phyloP scores from a whole-genome alignment of 2,113 vertebrate species.

The Myodes glareolus region DNA sequence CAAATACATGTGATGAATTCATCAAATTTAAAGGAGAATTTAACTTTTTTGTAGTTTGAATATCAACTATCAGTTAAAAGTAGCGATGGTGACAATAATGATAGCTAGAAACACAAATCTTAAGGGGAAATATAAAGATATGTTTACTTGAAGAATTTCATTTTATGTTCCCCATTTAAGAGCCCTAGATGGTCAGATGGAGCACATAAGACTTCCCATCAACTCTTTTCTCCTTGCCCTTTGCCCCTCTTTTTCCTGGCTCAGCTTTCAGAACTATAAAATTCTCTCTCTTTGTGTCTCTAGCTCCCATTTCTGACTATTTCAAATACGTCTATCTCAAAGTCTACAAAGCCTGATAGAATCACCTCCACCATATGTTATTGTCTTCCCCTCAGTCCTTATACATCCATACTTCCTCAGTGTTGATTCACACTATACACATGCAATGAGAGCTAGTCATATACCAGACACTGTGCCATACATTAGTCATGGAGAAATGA shows the following conservation, averaged over 20 bases:
- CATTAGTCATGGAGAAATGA: background rate
- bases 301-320: background rate
- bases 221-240: background rate
- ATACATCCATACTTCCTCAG: background rate
- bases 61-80: constrained; percentile 9
- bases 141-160: background rate
- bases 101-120: background rate
- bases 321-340: background rate
- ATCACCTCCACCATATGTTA: background rate
- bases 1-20: background rate
- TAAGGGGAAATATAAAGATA: background rate
- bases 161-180: background rate
- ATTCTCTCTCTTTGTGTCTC: background rate
- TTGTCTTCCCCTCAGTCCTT: background rate
- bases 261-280: background rate
- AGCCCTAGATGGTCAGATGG: background rate
- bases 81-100: background rate
- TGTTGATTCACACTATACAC: background rate
- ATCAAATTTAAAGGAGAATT: background rate
- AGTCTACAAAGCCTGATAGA: background rate
- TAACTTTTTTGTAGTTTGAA: background rate
- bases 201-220: background rate
- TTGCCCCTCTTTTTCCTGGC: background rate
- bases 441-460: background rate
- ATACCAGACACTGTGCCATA: background rate